Conservation (phyloP, 2,113 vertebrate genomes). For the Amia ocellicauda region DNA sequence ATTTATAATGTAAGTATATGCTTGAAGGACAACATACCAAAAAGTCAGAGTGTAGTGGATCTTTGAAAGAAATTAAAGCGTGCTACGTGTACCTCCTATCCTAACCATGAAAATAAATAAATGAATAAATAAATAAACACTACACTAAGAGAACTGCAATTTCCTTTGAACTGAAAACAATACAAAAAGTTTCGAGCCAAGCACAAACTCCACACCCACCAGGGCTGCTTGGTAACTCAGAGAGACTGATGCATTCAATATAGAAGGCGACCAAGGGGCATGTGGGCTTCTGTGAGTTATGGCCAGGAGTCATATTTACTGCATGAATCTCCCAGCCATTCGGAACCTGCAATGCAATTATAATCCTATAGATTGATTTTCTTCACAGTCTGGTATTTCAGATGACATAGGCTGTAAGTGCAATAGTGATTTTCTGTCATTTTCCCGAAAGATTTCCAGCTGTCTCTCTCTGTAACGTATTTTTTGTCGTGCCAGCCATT, state of each 20-base stretch:
- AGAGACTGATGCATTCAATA: not conserved
- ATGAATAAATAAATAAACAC: no score
- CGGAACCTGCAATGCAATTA: slow-evolving; percentile 2
- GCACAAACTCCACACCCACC: no score
- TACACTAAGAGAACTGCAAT: no score
- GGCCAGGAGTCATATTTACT: slow-evolving; percentile 2
- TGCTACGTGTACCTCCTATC: no score
- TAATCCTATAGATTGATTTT: slow-evolving; percentile 8
- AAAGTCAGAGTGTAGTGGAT: no score
- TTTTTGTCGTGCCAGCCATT: not conserved
- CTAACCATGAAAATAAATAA: no score
- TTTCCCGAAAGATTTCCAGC: not conserved
- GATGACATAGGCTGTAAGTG: not conserved
- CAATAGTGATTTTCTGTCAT: slow-evolving; percentile 9
- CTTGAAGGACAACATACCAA: no score
- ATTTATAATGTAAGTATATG: no score
- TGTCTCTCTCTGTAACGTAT: slow-evolving; percentile 5
- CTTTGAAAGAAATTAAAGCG: no score
- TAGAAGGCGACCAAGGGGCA: not conserved
- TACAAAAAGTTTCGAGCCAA: no score
- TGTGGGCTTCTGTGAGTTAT: not conserved
- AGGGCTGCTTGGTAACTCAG: not conserved
- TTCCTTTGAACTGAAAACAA: no score
- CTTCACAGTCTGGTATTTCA: not conserved
- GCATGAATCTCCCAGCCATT: not conserved